Conservation (phyloP, 2,888 invertebrate genomes). For the Didymodactylos carnosus region DNA sequence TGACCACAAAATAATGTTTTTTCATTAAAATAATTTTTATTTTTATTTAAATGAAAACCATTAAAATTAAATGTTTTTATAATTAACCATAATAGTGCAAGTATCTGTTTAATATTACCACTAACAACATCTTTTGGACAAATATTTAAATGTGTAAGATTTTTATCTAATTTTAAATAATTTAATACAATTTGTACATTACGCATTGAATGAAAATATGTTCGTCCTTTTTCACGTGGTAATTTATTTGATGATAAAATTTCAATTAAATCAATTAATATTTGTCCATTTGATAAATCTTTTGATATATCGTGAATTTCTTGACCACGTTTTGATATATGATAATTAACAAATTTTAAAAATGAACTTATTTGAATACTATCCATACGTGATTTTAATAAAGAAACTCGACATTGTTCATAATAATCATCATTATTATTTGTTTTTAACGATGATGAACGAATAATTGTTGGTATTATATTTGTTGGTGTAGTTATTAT, state of each 20-base stretch:
- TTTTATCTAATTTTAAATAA: not conserved
- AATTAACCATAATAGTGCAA: not conserved
- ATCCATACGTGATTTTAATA: not conserved
- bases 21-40: not conserved
- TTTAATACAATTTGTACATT: not conserved
- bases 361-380: not conserved
- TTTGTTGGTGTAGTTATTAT: too few species aligned
- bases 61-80: not conserved
- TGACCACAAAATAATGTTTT: not conserved
- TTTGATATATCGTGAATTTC: not conserved
- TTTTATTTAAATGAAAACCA: not conserved
- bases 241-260: not conserved
- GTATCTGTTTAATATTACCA: not conserved
- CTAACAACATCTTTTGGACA: not conserved
- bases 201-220: not conserved
- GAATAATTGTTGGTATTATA: too few species aligned
- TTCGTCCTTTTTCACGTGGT: not conserved
- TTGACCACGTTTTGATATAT: not conserved
- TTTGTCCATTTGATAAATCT: not conserved
- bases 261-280: not conserved
- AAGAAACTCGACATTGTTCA: not conserved
- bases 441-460: too few species aligned
- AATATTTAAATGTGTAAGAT: not conserved
- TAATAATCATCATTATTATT: not conserved
- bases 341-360: not conserved